Evolutionary conservation across 2,113 vertebrate genomes (phyloP).

Genomic region (Megalops atlanticus): DNA sequence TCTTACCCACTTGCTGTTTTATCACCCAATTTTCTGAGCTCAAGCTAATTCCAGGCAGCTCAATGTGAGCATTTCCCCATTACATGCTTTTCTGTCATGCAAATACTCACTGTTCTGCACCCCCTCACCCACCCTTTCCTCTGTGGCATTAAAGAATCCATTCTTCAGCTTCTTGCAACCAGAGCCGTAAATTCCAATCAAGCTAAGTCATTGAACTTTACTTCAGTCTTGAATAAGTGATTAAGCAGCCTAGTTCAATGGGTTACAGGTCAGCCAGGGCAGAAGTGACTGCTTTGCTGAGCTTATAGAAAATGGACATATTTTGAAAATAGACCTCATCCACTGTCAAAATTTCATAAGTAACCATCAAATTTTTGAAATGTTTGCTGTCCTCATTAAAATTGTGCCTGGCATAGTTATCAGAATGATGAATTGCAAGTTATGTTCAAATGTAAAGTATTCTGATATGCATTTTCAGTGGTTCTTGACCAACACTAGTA

Average conservation of each 20-base stretch:
- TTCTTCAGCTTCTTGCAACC: constrained; percentile 42
- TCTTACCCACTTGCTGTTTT: background rate
- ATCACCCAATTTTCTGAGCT: background rate
- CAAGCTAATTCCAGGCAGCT: background rate
- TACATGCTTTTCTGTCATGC: background rate
- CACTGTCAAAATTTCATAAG: background rate
- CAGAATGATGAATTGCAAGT: background rate
- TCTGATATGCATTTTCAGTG: background rate
- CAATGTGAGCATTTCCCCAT: background rate
- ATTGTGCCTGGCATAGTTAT: background rate
- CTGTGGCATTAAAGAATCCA: constrained; percentile 29
- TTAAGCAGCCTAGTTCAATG: constrained; percentile 11
- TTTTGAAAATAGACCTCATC: background rate
- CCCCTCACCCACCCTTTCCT: constrained; percentile 34
- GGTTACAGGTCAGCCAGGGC: constrained; percentile 17
- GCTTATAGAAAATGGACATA: background rate
- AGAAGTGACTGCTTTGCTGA: constrained; percentile 12
- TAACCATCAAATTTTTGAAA: no score
- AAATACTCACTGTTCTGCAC: background rate
- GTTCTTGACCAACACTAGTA: background rate
- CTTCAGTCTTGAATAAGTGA: constrained; percentile 36
- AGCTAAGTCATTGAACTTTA: constrained; percentile 29
- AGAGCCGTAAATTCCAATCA: constrained; percentile 30
- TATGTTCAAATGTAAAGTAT: background rate
- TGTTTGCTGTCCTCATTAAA: background rate